A percentile compares a stretch with the other conserved stretches of the same genome.
phyloP scores from a whole-genome alignment of 1,140 invertebrate genomes.

The Pseudomyrmex concolor region DNA sequence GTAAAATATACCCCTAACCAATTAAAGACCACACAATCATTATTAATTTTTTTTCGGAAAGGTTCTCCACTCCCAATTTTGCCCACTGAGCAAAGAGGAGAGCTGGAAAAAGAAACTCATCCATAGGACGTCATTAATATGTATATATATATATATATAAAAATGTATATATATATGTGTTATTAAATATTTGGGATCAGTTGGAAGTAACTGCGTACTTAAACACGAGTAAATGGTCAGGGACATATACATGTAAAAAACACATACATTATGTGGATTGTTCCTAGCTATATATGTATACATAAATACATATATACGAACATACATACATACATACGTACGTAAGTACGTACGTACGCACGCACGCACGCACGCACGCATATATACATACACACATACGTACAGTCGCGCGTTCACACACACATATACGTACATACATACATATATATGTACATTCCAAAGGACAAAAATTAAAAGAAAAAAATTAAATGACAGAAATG shows the following conservation, averaged over 20 bases:
- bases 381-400: neutral
- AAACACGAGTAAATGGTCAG: conserved; percentile 83
- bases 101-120: conserved; percentile 90
- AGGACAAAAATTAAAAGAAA: conserved; percentile 40
- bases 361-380: neutral
- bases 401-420: neutral
- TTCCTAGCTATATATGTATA: conserved; percentile 67
- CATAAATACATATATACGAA: neutral
- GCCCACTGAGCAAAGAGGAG: conserved; percentile 93
- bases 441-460: neutral
- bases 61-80: conserved; percentile 88
- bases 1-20: conserved; percentile 83
- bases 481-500: conserved; percentile 34
- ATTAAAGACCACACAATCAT: conserved; percentile 77
- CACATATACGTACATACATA: conserved; percentile 21
- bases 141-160: conserved; percentile 52
- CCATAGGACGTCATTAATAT: conserved; percentile 83
- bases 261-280: conserved; percentile 78
- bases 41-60: conserved; percentile 78
- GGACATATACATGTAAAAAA: conserved; percentile 80
- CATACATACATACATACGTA: neutral
- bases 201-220: conserved; percentile 79
- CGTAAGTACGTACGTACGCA: neutral
- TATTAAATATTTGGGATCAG: conserved; percentile 75
- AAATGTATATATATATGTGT: conserved; percentile 60